Evolutionary conservation across 2,888 invertebrate genomes (phyloP), one percentile per base, ranked within the genome.

Genomic region (Pyralis farinalis): DNA sequence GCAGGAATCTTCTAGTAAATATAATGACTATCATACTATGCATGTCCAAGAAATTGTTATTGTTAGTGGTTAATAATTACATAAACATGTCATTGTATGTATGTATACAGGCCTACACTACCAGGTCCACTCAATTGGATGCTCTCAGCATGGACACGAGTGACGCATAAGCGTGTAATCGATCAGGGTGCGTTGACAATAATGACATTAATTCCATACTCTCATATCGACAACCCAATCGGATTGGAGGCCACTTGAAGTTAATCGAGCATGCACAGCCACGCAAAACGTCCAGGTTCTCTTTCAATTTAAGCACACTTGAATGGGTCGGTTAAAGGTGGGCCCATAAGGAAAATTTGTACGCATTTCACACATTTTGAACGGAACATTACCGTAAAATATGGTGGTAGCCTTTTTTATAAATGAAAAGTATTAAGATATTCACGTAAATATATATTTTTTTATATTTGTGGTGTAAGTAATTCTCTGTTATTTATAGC

Each of bases 241-340:
- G 12, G 34, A 35, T 35, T 35, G 34, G 27, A 10, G 9, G 6
- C 34, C 21, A 21, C 20, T 27, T 35, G 25, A 25, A 35, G 32
- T 35, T 35, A 35, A 25, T 35, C 25, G 25, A 16, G 34, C 34
- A 12, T 35, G 27, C 34, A 27, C 12, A 35, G 12, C 11, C 34
- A 12, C n/a, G 11, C 25, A 25, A 35, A 35, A 22, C 11, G 34
- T 34, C 34, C 25, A 25, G 34, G 34, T 12, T 3, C 34, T 27
- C 22, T 25, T 35, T 25, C 11, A 27, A 35, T 22, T 35, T 11
- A 5, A 35, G 25, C 11, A 27, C n/a, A 12, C 34, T 35, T 12
- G 12, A 27, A 27, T 12, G 27, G 34, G 25, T 27, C 25, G 7
- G 25, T 22, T 25, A 12, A 27, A 25, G 34, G 12, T 20, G n/a